Base-by-base conservation (phyloP, 2,888 invertebrate genomes). In the Mesorhabditis sp. region DNA sequence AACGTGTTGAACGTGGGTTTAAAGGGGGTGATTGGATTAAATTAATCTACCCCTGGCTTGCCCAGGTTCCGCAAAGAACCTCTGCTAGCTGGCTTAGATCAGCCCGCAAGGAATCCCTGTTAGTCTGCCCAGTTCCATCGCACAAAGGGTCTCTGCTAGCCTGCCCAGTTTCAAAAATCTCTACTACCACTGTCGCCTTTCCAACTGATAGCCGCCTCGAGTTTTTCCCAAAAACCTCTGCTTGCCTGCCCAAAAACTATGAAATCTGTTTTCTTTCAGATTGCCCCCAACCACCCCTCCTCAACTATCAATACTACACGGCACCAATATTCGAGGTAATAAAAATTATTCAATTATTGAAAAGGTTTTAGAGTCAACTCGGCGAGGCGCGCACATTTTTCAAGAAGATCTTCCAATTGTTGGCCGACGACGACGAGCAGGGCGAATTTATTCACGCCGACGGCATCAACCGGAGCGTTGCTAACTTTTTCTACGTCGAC, bases 331-430 rank as follows among this genome's bases (percentile, higher is more conserved):
- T 28, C 28, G 28, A 28, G 28, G 28, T 28, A 28, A 28, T 28
- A 28, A 1, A 1, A 28, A 28, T 28, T 28, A 28, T 50, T 50
- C n/a, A 10, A 50, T 50, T 50, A 2, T 50, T 50, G 1, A 50
- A 50, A 50, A 50, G 58, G 10, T 50, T 50, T 50, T n/a, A 50
- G 58, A 50, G 58, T n/a, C 58, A 50, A 50, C 58, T 50, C 58
- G n/a, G 10, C n/a, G 58, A 50, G n/a, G 58, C 10, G 7, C n/a
- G n/a, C n/a, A 50, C 58, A 50, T 50, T 50, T n/a, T 13, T 50
- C 2, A 50, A n/a, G n/a, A n/a, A 50, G n/a, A 50, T 50, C n/a
- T 50, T 13, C n/a, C 10, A n/a, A 13, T 50, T 50, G 10, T 50
- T 50, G 58, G n/a, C 10, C 58, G n/a, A 50, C 7, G 58, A 50